Base-by-base conservation (phyloP, 2,888 invertebrate genomes). In the Leucania comma region DNA sequence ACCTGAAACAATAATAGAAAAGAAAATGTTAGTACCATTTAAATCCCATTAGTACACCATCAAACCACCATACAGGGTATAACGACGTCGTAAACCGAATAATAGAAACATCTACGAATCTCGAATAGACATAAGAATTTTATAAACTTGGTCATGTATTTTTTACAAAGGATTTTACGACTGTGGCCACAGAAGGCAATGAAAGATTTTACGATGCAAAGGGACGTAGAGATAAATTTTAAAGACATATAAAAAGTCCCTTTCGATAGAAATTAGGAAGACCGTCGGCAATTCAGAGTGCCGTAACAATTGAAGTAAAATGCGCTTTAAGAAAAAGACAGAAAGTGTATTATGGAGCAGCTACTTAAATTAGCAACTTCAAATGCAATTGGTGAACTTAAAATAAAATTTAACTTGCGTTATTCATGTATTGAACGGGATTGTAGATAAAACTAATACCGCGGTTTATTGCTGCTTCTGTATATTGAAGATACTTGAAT, bases 121-220 rank as follows among this genome's bases (percentile, higher is more conserved):
- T 88, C 86, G 82, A 90, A 89, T 75, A 78, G 81, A 83, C 84
- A 86, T 89, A 82, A 88, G 85, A 87, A 79, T 76, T 77, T 81
- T 82, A 88, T 88, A 85, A 90, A 89, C 70, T 71, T 79, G 62
- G 72, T 69, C 73, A 69, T 78, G 72, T 74, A 75, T 79, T 77
- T 86, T 89, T 86, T 75, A 80, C 75, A 87, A 86, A 84, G 80
- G 86, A 84, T 84, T 92, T 92, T 90, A 92, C 86, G 84, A 87
- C 70, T 72, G 67, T 57, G 82, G 83, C 79, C 81, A 78, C 82
- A 80, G 83, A 81, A 83, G 74, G 86, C 87, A 86, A 89, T 90
- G 87, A 91, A 89, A 87, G 75, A 86, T 87, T 92, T 93, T 90
- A 92, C 87, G 91, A 79, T 65, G 58, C 68, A 32, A 72, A 84